Evolutionary conservation across 1,140 invertebrate species (phyloP), one percentile per base, ranked within the genome.

Genomic region (Temnothorax nylanderi): DNA sequence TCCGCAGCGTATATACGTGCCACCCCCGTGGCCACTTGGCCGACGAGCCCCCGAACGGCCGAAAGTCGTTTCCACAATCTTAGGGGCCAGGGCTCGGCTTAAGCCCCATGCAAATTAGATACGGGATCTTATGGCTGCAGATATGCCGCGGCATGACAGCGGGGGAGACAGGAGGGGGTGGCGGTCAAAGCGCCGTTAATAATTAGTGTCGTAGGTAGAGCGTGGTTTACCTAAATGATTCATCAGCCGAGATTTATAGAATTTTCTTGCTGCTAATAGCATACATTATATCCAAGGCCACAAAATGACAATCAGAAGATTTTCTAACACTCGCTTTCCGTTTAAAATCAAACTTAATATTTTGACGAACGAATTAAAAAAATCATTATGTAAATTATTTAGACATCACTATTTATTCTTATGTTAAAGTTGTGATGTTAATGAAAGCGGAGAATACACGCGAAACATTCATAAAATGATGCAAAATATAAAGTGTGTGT

Each of bases 51-150:
- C 86, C 89, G 78, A 26, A 26, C 88, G 81, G 91, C 65, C 86
- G 87, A 93, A 91, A 93, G 91, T 94, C 92, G 89, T 92, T 93
- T 91, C 90, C 89, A 92, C 90, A 91, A 93, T 94, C 93, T 94
- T 93, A 92, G 90, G 77, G 77, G 77, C 88, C 69, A 89, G 76
- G 75, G 85, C 77, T 88, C 84, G 88, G 89, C 90, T 90, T 91
- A 89, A 92, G 86, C 90, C 85, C 87, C 87, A 94, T 94, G 93
- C 93, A 94, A 93, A 94, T 93, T 92, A 93, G 93, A 92, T 89
- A 89, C 85, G 88, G 88, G 87, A 89, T 92, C 89, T 92, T 88
- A 87, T 82, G 81, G 86, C 60, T 87, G 91, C 84, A 92, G 90
- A 92, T 92, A 89, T 90, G 86, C 37, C 26, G 41, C 13, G 85